A percentile compares a stretch with the other conserved stretches of the same genome.
phyloP scores from a whole-genome alignment of 2,888 invertebrate species.

The Eumacrocentrus americanus region DNA sequence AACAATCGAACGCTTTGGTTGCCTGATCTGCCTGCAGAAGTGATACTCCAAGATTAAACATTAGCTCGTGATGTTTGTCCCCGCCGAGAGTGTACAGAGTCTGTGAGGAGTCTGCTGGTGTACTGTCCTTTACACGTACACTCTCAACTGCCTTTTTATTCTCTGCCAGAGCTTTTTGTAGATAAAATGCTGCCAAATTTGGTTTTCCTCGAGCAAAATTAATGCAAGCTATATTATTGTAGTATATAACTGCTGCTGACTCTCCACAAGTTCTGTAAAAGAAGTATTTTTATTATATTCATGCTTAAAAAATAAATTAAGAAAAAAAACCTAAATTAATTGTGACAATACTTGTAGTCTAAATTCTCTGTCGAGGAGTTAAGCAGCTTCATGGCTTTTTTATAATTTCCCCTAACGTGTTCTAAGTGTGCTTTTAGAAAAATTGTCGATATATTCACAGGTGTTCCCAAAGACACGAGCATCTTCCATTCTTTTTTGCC shows the following conservation, averaged over 20 bases:
- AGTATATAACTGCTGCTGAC: constrained; percentile 69
- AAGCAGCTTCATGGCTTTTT: constrained; percentile 68
- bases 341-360: constrained; percentile 60
- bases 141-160: constrained; percentile 65
- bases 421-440: constrained; percentile 71
- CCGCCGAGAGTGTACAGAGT: constrained; percentile 70
- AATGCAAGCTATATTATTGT: constrained; percentile 83
- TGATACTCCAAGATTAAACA: constrained; percentile 85
- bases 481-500: constrained; percentile 63
- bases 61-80: constrained; percentile 69
- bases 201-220: constrained; percentile 83
- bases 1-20: constrained; percentile 87
- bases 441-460: constrained; percentile 62
- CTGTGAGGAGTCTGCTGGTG: constrained; percentile 60
- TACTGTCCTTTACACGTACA: constrained; percentile 57
- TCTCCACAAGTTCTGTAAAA: constrained; percentile 66
- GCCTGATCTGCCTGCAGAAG: constrained; percentile 82
- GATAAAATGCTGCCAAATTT: constrained; percentile 79
- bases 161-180: constrained; percentile 79
- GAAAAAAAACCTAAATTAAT: constrained; percentile 10
- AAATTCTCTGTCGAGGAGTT: constrained; percentile 61
- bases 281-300: neutral
- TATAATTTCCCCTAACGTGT: constrained; percentile 69
- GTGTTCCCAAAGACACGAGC: constrained; percentile 60
- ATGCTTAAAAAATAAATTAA: neutral